phyloP scores from a whole-genome alignment of 1,140 invertebrate species.

The Helicorthomorpha holstii region DNA sequence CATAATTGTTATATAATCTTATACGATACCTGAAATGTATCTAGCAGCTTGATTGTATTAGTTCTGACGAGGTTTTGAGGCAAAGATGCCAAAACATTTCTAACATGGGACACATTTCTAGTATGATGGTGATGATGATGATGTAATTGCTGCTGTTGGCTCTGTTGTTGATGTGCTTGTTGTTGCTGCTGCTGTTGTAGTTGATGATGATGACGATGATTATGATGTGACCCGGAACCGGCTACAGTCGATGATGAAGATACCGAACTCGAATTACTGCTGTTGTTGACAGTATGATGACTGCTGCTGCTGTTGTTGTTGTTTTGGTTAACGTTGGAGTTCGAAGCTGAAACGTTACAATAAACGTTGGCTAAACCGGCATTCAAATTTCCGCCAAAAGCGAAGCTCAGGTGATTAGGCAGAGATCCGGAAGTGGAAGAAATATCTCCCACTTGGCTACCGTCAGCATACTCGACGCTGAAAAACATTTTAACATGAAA shows the following conservation, averaged over 20 bases:
- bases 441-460: constrained; percentile 15
- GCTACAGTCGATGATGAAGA: not conserved
- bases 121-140: constrained; percentile 14
- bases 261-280: not conserved
- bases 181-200: constrained; percentile 1
- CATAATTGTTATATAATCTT: constrained; percentile 31
- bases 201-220: not conserved
- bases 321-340: not conserved
- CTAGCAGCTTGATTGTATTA: constrained; percentile 51
- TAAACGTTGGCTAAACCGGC: not conserved
- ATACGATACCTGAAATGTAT: constrained; percentile 48
- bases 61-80: constrained; percentile 43
- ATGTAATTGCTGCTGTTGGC: constrained; percentile 13
- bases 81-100: constrained; percentile 10
- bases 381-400: constrained; percentile 7
- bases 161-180: constrained; percentile 4
- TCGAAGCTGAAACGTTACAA: not conserved
- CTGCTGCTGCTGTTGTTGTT: not conserved
- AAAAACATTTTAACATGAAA: too few species aligned
- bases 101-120: constrained; percentile 15
- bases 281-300: not conserved
- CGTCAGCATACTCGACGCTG: constrained; percentile 13
- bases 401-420: not conserved
- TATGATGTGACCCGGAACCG: not conserved
- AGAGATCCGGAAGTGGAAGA: constrained; percentile 10